Base-by-base conservation (phyloP, 2,888 invertebrate genomes). In the Ditula angustiorana region DNA sequence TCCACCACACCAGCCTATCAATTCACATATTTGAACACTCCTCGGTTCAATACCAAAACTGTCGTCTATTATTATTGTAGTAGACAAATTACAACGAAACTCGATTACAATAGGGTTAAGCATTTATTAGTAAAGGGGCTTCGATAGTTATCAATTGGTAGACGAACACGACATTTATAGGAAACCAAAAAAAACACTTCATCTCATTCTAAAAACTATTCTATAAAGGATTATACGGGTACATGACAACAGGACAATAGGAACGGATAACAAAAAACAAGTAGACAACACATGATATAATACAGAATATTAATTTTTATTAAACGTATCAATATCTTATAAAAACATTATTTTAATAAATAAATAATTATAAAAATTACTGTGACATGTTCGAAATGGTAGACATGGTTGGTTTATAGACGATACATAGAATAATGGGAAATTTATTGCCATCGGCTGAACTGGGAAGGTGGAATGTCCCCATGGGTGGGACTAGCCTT, bases 301-400 rank as follows among this genome's bases (percentile, higher is more conserved):
- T 90, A 90, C 88, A 90, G 87, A 90, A 90, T 87, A 90, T 88
- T 90, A 86, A 85, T 89, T 87, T 73, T 89, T 90, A 90, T 88
- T 90, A 83, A 85, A 84, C 80, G 80, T 86, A 86, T 78, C 75
- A 78, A 85, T 87, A 88, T 85, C 91, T 90, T 92, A 92, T 82
- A 91, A 88, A 87, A 88, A 83, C 80, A 82, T 78, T 76, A 80
- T 85, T 86, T 85, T 83, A 82, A 87, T 88, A 87, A 87, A 89
- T 89, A 91, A 87, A 88, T 88, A 82, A 83, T 80, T 77, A 80
- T 81, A 83, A 83, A 81, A 84, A 82, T 82, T 79, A 80, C 80
- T 76, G 78, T 85, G 83, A 83, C 83, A 79, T 82, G 76, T 83
- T 85, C 79, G 77, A 83, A 82, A 80, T 80, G 77, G 77, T 77